A percentile compares a stretch with the other conserved stretches of the same genome.
phyloP scores from a whole-genome alignment of 2,888 invertebrate genomes.

The Dynastes tityus region DNA sequence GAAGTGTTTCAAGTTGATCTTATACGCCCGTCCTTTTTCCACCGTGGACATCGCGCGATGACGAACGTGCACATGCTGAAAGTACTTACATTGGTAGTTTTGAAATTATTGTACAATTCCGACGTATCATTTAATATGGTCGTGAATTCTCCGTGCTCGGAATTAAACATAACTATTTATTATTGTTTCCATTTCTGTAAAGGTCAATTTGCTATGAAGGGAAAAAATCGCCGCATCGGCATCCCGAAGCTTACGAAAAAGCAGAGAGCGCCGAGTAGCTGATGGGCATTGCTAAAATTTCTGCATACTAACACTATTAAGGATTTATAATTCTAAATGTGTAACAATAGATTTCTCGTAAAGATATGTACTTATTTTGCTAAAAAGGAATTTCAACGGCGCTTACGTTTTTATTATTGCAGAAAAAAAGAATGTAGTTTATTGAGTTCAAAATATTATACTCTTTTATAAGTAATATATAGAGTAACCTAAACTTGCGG shows the following conservation, averaged over 20 bases:
- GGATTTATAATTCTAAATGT: not conserved
- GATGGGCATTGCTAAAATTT: slow-evolving; percentile 8
- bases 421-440: too few species aligned
- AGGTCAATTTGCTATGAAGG: slow-evolving; percentile 27
- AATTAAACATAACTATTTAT: slow-evolving; percentile 54
- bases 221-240: not conserved
- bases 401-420: too few species aligned
- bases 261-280: too few species aligned
- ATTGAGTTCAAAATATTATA: too few species aligned
- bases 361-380: too few species aligned
- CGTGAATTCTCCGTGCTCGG: slow-evolving; percentile 56
- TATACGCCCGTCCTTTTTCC: slow-evolving; percentile 48
- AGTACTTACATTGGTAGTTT: slow-evolving; percentile 41
- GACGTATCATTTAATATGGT: slow-evolving; percentile 64
- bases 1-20: slow-evolving; percentile 49
- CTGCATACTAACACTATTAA: not conserved
- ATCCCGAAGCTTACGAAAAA: too few species aligned
- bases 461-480: too few species aligned
- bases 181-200: slow-evolving; percentile 55
- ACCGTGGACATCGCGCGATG: slow-evolving; percentile 32
- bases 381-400: too few species aligned
- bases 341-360: too few species aligned
- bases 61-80: slow-evolving; percentile 31
- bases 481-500: too few species aligned
- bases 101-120: slow-evolving; percentile 62